A percentile compares a stretch with the other conserved stretches of the same genome.
Conservation (phyloP, 30 jellyfish, hydroid and myxozoan genomes). For the Rhopilema esculentum region DNA sequence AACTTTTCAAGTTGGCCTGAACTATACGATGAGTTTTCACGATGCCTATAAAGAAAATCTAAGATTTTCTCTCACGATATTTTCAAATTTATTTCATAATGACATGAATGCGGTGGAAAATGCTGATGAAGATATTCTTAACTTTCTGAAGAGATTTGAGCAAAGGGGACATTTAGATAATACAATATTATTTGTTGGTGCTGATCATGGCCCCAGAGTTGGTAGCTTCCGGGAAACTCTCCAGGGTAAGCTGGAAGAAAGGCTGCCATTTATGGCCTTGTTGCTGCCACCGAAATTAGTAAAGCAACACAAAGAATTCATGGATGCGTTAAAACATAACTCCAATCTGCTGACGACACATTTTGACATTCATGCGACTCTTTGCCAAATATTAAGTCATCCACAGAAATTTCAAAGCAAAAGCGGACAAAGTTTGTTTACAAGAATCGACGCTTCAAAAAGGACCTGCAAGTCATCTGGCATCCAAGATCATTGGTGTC, state of each 20-base stretch:
- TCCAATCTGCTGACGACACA: constrained; percentile 72
- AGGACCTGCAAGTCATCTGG: constrained; percentile 84
- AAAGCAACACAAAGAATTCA: constrained; percentile 37
- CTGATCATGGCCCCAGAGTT: constrained; percentile 88
- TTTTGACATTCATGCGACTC: constrained; percentile 84
- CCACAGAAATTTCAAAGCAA: constrained; percentile 36
- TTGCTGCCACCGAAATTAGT: constrained; percentile 66
- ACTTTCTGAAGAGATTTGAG: constrained; percentile 26
- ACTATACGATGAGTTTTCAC: constrained; percentile 34
- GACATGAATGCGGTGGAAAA: constrained; percentile 6
- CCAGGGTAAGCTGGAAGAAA: constrained; percentile 86
- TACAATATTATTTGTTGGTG: constrained; percentile 67
- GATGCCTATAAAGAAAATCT: constrained; percentile 13
- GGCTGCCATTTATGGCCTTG: constrained; percentile 82
- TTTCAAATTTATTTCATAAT: constrained; percentile 50
- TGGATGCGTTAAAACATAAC: constrained; percentile 56
- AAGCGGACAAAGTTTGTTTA: constrained; percentile 78
- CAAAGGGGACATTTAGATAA: constrained; percentile 23
- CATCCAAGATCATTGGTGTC: constrained; percentile 85
- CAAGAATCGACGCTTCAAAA: constrained; percentile 32
- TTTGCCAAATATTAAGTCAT: constrained; percentile 48
- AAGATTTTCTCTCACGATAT: constrained; percentile 46
- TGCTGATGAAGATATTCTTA: constrained; percentile 41
- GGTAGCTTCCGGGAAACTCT: constrained; percentile 62
- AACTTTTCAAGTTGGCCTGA: constrained; percentile 16